Evolutionary conservation across 2,888 invertebrate species (phyloP), one percentile per base, ranked within the genome.

Genomic region (Salticus scenicus): DNA sequence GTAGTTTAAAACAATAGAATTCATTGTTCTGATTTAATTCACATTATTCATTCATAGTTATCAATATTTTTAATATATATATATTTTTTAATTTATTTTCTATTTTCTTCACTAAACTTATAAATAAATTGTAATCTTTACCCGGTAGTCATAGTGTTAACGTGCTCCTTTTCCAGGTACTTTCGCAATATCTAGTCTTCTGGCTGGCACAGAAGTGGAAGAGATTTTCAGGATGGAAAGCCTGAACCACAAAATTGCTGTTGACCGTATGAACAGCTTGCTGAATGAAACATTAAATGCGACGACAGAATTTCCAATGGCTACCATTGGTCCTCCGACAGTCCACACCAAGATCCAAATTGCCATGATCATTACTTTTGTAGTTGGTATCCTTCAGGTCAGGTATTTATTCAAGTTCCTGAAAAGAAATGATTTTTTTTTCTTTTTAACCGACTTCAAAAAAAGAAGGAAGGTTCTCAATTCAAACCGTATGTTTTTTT

Each of bases 131-230:
- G n/a, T n/a, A n/a, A n/a, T n/a, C n/a, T n/a, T n/a, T n/a, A n/a
- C n/a, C n/a, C n/a, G n/a, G n/a, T n/a, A n/a, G n/a, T n/a, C n/a
- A n/a, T n/a, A n/a, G n/a, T n/a, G n/a, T n/a, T n/a, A n/a, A 10
- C 10, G 37, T 37, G 10, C 37, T 37, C 37, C 4, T 37, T 31
- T 71, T 31, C n/a, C 73, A 86, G 85, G 85, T 42, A 86, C 85
- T 41, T 86, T 86, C 66, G 85, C 85, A 31, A 80, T 86, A 47
- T 75, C 85, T 7, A 86, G 85, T 80, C 80, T 86, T 57, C 75
- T 86, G 37, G 76, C 85, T 51, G 80, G 85, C 14, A 76, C 76
- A 47, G 73, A 73, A 57, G 84, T 84, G 28, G 78, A 84, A 1
- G 78, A 73, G 10, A 51, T 84, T 8, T 51, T 31, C n/a, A 57